Percentiles rank a stretch among this genome's conserved stretches.
These are phyloP conservation scores for Biston stratarius DNA, from an alignment of 2,888 invertebrate genomes.

Conservation along the genomic window DNA sequence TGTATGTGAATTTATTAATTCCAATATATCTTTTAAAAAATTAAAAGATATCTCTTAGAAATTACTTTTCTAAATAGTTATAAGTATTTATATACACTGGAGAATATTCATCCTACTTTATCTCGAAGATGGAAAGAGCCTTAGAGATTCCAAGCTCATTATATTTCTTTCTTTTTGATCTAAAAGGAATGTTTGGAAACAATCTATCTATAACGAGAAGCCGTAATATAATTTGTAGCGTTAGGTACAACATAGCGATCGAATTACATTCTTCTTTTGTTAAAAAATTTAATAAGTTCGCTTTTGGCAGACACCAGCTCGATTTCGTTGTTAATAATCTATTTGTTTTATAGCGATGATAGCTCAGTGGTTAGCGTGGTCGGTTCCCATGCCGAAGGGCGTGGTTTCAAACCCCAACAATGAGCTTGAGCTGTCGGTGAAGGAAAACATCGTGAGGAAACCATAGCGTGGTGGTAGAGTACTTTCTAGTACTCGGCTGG, in stretches of 20 bases:
- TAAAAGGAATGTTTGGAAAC: slow-evolving; percentile 5
- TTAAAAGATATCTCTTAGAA: background rate
- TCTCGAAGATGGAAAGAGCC: slow-evolving; percentile 38
- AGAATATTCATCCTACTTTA: slow-evolving; percentile 76
- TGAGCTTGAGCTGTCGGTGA: too few species aligned
- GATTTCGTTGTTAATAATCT: background rate
- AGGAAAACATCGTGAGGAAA: too few species aligned
- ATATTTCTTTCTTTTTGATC: slow-evolving; percentile 17
- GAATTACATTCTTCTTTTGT: background rate
- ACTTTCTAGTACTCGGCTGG: too few species aligned
- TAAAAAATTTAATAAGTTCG: background rate
- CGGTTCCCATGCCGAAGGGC: too few species aligned
- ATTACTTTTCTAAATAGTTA: background rate
- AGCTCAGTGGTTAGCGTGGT: too few species aligned
- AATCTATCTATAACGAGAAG: slow-evolving; percentile 5
- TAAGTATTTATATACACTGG: slow-evolving; percentile 49
- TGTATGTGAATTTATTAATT: too few species aligned
- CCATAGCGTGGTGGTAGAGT: too few species aligned
- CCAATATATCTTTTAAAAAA: too few species aligned
- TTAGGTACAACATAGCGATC: background rate
- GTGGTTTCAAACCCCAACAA: too few species aligned
- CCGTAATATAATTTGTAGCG: slow-evolving; percentile 9
- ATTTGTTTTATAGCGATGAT: background rate
- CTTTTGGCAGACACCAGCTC: background rate
- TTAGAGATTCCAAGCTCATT: slow-evolving; percentile 34